A percentile compares a stretch with the other conserved stretches of the same genome.
phyloP scores from a whole-genome alignment of 2,888 invertebrate genomes.

The Cosmia trapezina region DNA sequence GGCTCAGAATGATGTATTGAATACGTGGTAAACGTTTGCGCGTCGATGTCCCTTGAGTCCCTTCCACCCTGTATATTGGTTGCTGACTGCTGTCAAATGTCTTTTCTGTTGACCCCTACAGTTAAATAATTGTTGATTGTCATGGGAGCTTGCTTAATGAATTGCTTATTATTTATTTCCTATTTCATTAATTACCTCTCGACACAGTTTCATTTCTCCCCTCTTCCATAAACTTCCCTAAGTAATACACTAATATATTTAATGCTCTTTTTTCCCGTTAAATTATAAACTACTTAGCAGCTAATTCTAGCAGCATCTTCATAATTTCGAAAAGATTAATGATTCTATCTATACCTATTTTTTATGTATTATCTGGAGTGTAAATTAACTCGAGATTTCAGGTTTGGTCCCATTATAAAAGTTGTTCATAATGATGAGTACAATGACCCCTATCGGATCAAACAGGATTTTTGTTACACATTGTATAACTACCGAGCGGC shows the following conservation, averaged over 20 bases:
- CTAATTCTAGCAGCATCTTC: neutral
- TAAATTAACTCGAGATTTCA: neutral
- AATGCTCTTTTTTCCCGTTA: neutral
- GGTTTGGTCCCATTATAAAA: no score
- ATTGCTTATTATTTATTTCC: neutral
- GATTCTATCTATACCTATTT: neutral
- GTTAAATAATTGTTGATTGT: no score
- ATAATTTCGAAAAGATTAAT: constrained; percentile 16
- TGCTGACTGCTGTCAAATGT: no score
- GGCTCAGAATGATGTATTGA: no score
- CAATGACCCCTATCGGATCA: no score
- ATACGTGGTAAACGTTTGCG: no score
- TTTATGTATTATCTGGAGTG: neutral
- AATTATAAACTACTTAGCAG: constrained; percentile 7
- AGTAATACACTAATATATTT: constrained; percentile 10
- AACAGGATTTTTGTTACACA: no score
- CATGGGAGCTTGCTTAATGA: neutral
- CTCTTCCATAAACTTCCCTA: constrained; percentile 13
- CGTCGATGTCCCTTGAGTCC: no score
- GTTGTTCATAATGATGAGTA: no score
- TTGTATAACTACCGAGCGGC: no score
- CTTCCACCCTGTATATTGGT: no score
- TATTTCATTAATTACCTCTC: neutral
- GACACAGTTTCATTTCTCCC: constrained; percentile 6
- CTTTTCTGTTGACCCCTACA: no score